Evolutionary conservation across 1,140 invertebrate genomes (phyloP).

Genomic region (Magallana angulata): DNA sequence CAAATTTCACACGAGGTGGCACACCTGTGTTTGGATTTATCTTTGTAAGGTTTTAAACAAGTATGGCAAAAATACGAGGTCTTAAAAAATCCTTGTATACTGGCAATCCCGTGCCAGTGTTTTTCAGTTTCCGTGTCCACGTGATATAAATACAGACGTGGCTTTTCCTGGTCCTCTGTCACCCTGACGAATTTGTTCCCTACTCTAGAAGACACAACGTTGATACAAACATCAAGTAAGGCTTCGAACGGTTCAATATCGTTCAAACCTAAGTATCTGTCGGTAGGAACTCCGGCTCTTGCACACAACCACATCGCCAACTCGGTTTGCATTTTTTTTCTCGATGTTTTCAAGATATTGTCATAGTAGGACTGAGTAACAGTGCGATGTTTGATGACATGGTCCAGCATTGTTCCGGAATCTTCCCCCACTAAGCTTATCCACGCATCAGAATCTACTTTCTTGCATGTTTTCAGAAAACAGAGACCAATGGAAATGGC

Average conservation of each 20-base stretch:
- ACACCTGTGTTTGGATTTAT: constrained; percentile 37
- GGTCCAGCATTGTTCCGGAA: too few species aligned
- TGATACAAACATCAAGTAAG: constrained; percentile 39
- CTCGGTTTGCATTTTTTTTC: constrained; percentile 42
- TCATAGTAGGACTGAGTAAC: too few species aligned
- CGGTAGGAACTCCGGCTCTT: constrained; percentile 24
- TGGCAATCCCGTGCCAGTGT: constrained; percentile 44
- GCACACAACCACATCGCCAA: constrained; percentile 41
- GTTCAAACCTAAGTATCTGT: constrained; percentile 33
- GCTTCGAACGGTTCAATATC: constrained; percentile 44
- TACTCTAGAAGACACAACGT: constrained; percentile 37
- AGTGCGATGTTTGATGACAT: too few species aligned
- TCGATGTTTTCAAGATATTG: constrained; percentile 7
- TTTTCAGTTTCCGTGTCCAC: constrained; percentile 23
- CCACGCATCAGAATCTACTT: constrained; percentile 39
- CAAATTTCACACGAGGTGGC: constrained; percentile 32
- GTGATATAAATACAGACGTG: constrained; percentile 44
- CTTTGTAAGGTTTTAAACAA: constrained; percentile 47
- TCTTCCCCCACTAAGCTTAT: constrained; percentile 28
- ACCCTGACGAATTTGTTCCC: constrained; percentile 49
- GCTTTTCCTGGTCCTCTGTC: constrained; percentile 3
- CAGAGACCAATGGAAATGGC: constrained; percentile 45
- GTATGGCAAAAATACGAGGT: constrained; percentile 39
- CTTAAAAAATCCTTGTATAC: constrained; percentile 46
- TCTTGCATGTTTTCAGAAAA: constrained; percentile 42